Evolutionary conservation across 2,888 invertebrate species (phyloP).

Genomic region (Drosophila robusta): DNA sequence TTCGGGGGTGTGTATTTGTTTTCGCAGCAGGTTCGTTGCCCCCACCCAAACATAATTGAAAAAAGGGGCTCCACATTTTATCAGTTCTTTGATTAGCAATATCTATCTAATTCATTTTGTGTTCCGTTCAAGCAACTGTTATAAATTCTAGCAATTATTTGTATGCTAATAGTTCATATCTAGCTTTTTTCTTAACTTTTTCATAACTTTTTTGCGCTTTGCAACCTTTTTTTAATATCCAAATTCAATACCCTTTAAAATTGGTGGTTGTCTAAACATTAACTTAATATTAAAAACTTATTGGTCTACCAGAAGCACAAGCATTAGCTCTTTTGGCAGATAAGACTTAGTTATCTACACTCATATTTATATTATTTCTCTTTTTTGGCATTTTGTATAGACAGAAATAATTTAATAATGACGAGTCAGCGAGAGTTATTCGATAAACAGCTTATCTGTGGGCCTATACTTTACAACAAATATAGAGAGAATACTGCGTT

Average conservation of each 20-base stretch:
- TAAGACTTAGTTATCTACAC: not conserved
- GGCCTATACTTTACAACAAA: not conserved
- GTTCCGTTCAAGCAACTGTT: not conserved
- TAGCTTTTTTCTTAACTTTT: not conserved
- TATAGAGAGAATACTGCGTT: no score
- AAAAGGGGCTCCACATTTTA: slow-evolving; percentile 11
- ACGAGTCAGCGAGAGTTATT: not conserved
- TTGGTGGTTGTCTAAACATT: no score
- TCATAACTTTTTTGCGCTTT: not conserved
- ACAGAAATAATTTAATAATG: not conserved
- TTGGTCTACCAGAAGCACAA: no score
- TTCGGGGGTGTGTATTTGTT: slow-evolving; percentile 11
- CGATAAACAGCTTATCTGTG: not conserved
- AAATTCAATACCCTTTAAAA: not conserved
- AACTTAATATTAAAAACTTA: no score
- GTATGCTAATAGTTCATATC: not conserved
- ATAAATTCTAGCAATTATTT: not conserved
- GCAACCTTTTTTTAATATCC: not conserved
- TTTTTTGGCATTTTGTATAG: not conserved
- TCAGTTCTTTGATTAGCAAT: slow-evolving; percentile 36
- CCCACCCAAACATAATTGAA: not conserved
- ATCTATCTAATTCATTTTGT: slow-evolving; percentile 30
- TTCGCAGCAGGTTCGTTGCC: slow-evolving; percentile 23
- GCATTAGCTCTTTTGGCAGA: no score
- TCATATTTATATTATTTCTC: not conserved